Percentiles rank a stretch among this genome's conserved stretches.
Evolutionary conservation across 2,797 vertebrate genomes (phyloP).

Genomic region (Erethizon dorsatum): DNA sequence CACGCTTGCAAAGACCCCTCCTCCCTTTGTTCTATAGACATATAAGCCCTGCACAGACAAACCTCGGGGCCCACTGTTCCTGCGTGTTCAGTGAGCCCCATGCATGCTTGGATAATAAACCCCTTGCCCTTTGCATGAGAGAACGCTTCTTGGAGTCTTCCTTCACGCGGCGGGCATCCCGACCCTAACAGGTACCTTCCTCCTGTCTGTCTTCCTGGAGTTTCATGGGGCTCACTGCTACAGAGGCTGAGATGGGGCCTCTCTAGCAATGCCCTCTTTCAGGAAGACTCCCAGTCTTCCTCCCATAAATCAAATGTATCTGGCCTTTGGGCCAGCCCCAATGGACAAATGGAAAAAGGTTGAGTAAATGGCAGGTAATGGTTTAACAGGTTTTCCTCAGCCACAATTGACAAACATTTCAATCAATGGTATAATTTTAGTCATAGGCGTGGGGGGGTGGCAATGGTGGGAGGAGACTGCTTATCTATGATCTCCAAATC

Average conservation of each 20-base stretch:
- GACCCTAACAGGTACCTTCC: too few species aligned
- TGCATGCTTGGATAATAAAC: too few species aligned
- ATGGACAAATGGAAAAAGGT: constrained; percentile 57
- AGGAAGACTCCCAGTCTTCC: neutral
- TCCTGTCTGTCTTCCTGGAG: constrained; percentile 45
- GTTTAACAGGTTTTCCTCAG: constrained; percentile 34
- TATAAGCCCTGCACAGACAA: too few species aligned
- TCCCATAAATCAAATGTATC: constrained; percentile 24
- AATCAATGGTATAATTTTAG: constrained; percentile 55
- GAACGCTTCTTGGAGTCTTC: too few species aligned
- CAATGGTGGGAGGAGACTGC: neutral
- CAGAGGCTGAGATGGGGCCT: neutral
- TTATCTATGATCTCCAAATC: constrained; percentile 29
- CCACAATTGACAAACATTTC: constrained; percentile 23
- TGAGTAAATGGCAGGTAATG: constrained; percentile 49
- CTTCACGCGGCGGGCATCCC: too few species aligned
- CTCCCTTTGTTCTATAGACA: too few species aligned
- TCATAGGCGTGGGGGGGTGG: neutral
- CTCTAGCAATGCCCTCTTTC: neutral
- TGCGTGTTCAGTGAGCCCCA: too few species aligned
- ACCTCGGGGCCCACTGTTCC: too few species aligned
- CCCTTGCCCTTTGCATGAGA: too few species aligned
- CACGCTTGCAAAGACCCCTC: too few species aligned
- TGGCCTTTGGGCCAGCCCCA: constrained; percentile 22
- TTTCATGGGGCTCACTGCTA: constrained; percentile 11